Base-by-base conservation (phyloP, 2,888 invertebrate species). In the Watsonalla binaria region DNA sequence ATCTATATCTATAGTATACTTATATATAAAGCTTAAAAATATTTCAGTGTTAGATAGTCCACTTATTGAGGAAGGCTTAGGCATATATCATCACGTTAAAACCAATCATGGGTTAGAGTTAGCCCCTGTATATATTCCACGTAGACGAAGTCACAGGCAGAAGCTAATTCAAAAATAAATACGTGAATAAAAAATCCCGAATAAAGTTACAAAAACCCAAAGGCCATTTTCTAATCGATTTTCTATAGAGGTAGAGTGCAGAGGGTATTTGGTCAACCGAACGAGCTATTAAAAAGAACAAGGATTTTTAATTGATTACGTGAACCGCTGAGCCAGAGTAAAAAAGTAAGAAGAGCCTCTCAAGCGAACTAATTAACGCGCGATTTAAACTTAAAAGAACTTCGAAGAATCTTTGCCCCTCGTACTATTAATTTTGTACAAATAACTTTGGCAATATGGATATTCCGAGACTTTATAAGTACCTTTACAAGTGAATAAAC, bases 291-390 rank as follows among this genome's bases (percentile, higher is more conserved):
- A 57, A 51, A 51, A 45, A 58, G 68, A 72, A 75, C 75, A 76
- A 76, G 65, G 70, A 72, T 62, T 72, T 69, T 49, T 72, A 77
- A 78, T 78, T 75, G 77, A 78, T 78, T 76, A 76, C 72, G 67
- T 70, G 71, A 62, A 56, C 62, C 68, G 63, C 59, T 69, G 70
- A 62, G 65, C 61, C 57, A 58, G 63, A 59, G 14, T 49, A 47
- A 68, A 70, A 66, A 59, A 61, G 61, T 62, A 66, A 59, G 37
- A 8, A 37, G 0, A 75, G 72, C 72, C 74, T 67, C 60, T 62
- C 60, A 62, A 66, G 60, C 63, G 65, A 69, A 78, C 78, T 77
- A 80, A 78, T 78, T 78, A 78, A 74, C 74, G 72, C 68, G 70
- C 78, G 68, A 75, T 76, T 77, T 66, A 68, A 76, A 76, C 67